Evolutionary conservation across 2,888 invertebrate genomes (phyloP).

Genomic region (Trichacis sp.): DNA sequence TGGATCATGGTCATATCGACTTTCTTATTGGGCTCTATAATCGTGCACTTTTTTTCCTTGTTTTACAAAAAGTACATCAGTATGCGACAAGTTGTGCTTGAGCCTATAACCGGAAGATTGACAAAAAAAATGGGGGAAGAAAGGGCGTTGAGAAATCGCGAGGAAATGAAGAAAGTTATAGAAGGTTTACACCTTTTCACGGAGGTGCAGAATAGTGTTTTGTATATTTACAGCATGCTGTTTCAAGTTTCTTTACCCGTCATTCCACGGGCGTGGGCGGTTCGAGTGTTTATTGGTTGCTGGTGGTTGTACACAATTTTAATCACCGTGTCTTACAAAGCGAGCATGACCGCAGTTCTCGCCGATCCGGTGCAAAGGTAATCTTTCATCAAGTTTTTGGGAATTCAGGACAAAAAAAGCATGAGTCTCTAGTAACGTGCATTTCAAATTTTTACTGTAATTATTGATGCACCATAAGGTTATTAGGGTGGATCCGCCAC

Average conservation of each 20-base stretch:
- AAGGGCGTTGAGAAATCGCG: slow-evolving; percentile 4
- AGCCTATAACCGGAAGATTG: not conserved
- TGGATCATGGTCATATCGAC: slow-evolving; percentile 81
- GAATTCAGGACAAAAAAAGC: not conserved
- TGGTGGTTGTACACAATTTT: slow-evolving; percentile 89
- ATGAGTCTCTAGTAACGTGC: no score
- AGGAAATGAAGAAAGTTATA: slow-evolving; percentile 49
- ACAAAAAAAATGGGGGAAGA: slow-evolving; percentile 20
- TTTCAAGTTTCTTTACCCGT: slow-evolving; percentile 82
- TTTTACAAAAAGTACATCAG: slow-evolving; percentile 68
- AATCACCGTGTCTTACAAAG: slow-evolving; percentile 83
- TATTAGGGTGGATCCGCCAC: no score
- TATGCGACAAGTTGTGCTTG: not conserved
- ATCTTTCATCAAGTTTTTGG: slow-evolving; percentile 16
- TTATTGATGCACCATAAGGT: no score
- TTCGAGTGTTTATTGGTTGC: slow-evolving; percentile 85
- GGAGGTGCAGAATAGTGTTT: slow-evolving; percentile 78
- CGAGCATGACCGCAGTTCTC: slow-evolving; percentile 87
- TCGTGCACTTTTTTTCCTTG: slow-evolving; percentile 76
- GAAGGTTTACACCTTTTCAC: slow-evolving; percentile 79
- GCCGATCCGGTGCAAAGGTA: slow-evolving; percentile 82
- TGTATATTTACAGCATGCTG: slow-evolving; percentile 86
- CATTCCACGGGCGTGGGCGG: slow-evolving; percentile 83
- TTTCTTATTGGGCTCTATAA: slow-evolving; percentile 75
- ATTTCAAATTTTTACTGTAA: no score